These are phyloP conservation scores for Busseola fusca DNA, from an alignment of 2,888 invertebrate genomes.

Conservation along the genomic window DNA sequence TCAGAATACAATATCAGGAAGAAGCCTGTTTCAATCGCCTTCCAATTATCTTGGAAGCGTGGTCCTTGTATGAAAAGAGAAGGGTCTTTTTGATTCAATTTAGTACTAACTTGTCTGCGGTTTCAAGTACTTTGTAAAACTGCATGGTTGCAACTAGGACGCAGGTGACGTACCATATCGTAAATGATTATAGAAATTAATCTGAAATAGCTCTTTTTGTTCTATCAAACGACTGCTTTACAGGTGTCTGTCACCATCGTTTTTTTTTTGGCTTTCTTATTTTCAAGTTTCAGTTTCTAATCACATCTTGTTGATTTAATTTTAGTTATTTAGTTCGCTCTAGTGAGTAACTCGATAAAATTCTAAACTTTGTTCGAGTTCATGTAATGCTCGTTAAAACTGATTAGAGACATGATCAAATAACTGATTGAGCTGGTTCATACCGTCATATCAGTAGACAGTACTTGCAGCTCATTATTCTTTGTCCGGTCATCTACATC, in stretches of 20 bases:
- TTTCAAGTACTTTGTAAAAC: constrained; percentile 10
- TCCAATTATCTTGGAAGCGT: constrained; percentile 53
- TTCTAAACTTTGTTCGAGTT: constrained; percentile 12
- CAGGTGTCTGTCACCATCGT: background rate
- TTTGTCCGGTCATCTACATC: constrained; percentile 62
- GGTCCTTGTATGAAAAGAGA: constrained; percentile 48
- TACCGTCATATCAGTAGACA: constrained; percentile 15
- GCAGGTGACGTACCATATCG: background rate
- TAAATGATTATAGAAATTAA: background rate
- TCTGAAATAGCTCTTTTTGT: background rate
- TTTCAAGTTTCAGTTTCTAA: background rate
- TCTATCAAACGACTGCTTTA: background rate
- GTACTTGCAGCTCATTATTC: constrained; percentile 33
- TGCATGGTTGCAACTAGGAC: constrained; percentile 7
- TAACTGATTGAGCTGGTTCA: constrained; percentile 24
- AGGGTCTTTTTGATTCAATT: constrained; percentile 46
- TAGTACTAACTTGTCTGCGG: constrained; percentile 5
- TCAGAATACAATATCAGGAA: constrained; percentile 63
- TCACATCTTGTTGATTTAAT: constrained; percentile 10
- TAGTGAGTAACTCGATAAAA: constrained; percentile 2
- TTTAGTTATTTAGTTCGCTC: constrained; percentile 14
- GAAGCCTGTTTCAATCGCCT: constrained; percentile 38
- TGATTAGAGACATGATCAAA: constrained; percentile 22
- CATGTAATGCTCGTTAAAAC: no score
- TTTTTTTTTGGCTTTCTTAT: background rate